A percentile compares a stretch with the other conserved stretches of the same genome.
phyloP scores from a whole-genome alignment of 2,113 vertebrate genomes.

The Brienomyrus brachyistius region DNA sequence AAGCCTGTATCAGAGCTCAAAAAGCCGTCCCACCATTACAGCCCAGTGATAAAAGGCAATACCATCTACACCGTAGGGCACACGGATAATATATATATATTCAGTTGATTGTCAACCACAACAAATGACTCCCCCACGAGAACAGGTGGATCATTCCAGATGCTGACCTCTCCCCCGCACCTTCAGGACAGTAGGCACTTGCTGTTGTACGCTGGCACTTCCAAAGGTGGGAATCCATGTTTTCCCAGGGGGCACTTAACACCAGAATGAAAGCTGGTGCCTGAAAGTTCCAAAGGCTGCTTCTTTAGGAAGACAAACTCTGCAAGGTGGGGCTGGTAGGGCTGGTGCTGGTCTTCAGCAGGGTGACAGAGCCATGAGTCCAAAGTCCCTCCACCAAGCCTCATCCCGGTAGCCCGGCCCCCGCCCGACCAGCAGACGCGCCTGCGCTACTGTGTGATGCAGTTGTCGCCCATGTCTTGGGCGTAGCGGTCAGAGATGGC shows the following conservation, averaged over 20 bases:
- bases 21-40: conserved; percentile 7
- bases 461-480: conserved; percentile 98
- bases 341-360: not conserved
- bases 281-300: not conserved
- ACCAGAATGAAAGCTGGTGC: not conserved
- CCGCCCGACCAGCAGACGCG: not conserved
- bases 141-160: conserved; percentile 37
- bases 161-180: not conserved
- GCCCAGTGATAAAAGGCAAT: conserved; percentile 41
- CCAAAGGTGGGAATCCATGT: conserved; percentile 1
- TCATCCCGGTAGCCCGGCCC: not conserved
- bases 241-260: not conserved
- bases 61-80: conserved; percentile 47
- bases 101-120: conserved; percentile 72
- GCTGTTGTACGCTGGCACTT: not conserved
- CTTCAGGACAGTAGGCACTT: not conserved
- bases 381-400: not conserved
- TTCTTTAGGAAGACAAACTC: not conserved
- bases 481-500: conserved; percentile 89
- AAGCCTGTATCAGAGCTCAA: not conserved
- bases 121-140: conserved; percentile 42
- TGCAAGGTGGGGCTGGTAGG: not conserved
- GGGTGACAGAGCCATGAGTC: not conserved
- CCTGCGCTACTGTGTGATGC: conserved; percentile 73
- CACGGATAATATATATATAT: conserved; percentile 38